Conservation (phyloP, 2,888 invertebrate species). For the Sphinx pinastri region DNA sequence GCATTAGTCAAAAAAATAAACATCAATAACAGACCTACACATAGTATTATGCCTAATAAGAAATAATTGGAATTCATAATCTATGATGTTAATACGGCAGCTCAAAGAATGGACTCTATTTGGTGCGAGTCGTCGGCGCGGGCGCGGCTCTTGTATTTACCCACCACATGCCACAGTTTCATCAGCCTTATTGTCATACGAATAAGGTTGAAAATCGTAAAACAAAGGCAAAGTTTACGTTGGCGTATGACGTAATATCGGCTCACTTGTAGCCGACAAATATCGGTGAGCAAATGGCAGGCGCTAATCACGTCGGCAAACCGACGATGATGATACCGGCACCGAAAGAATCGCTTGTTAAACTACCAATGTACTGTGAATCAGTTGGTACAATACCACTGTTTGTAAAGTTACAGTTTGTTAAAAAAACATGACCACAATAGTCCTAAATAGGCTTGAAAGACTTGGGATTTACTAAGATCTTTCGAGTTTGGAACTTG, state of each 20-base stretch:
- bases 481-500: no score
- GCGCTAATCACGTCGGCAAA: constrained; percentile 55
- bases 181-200: constrained; percentile 35
- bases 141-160: constrained; percentile 52
- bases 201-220: constrained; percentile 41
- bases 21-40: background rate
- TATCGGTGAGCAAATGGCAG: constrained; percentile 47
- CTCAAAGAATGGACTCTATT: constrained; percentile 65
- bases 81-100: constrained; percentile 64
- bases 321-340: constrained; percentile 43
- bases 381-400: constrained; percentile 32
- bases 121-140: constrained; percentile 57
- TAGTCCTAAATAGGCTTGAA: background rate
- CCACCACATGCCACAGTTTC: constrained; percentile 40
- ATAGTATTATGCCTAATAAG: constrained; percentile 31
- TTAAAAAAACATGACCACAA: constrained; percentile 33
- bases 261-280: constrained; percentile 51
- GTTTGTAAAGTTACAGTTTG: constrained; percentile 20
- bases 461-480: background rate
- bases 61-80: constrained; percentile 41
- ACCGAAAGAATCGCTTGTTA: constrained; percentile 26
- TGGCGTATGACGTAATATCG: constrained; percentile 53
- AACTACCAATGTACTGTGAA: constrained; percentile 21
- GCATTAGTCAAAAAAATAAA: background rate
- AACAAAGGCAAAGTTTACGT: constrained; percentile 19